Evolutionary conservation across 2,113 vertebrate species (phyloP).

Genomic region (Dinomys branickii): DNA sequence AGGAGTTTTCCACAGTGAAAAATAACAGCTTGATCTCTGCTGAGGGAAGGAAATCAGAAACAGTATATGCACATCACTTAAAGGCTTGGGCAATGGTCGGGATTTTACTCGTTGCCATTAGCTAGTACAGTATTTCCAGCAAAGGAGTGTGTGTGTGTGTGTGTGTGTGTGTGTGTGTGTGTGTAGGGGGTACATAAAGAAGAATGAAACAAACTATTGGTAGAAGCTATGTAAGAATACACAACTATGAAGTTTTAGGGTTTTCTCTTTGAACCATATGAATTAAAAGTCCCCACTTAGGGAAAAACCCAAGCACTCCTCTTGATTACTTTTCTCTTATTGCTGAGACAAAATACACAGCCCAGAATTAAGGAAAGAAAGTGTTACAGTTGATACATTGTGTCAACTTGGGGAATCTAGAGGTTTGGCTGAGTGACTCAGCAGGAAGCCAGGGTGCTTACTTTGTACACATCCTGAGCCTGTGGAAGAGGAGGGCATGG

Average conservation of each 20-base stretch:
- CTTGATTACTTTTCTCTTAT: too few relatives aligned
- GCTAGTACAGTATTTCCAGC: background rate
- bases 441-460: too few relatives aligned
- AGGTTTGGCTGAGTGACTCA: too few relatives aligned
- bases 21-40: background rate
- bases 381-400: too few relatives aligned
- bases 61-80: background rate
- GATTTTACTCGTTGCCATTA: background rate
- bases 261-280: background rate
- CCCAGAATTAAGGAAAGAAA: too few relatives aligned
- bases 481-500: too few relatives aligned
- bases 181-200: background rate
- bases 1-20: constrained; percentile 10
- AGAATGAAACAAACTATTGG: background rate
- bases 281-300: background rate
- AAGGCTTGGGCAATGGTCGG: background rate
- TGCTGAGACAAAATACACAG: too few relatives aligned
- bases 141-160: background rate
- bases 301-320: background rate
- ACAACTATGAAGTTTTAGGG: background rate
- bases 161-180: background rate
- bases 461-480: too few relatives aligned
- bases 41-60: background rate
- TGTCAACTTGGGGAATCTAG: too few relatives aligned
- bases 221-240: background rate